Percentiles rank a stretch among this genome's conserved stretches.
These are phyloP conservation scores for Zaprionus davidi DNA, from an alignment of 1,140 invertebrate genomes.

Conservation along the genomic window DNA sequence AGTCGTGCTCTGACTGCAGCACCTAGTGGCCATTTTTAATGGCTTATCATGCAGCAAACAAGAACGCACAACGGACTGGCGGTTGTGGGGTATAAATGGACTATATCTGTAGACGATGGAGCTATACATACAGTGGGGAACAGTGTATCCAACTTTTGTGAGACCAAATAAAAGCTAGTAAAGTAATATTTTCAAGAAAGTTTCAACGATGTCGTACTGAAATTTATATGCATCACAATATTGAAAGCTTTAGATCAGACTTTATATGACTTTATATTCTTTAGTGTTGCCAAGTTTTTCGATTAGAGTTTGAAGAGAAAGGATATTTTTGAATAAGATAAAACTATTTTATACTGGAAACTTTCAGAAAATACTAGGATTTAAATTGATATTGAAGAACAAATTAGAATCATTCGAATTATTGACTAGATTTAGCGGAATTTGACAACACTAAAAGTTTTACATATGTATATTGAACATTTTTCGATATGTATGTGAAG, in stretches of 20 bases:
- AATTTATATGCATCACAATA: no score
- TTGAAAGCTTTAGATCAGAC: no score
- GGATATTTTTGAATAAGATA: neutral
- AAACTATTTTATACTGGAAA: no score
- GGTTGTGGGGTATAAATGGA: conserved; percentile 10
- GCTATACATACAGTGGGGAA: neutral
- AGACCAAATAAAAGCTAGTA: neutral
- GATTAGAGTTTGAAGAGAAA: neutral
- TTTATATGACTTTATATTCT: no score
- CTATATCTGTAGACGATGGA: conserved; percentile 7
- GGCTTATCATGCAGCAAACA: conserved; percentile 67
- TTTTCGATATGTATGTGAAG: neutral
- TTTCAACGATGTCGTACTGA: neutral
- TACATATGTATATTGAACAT: neutral
- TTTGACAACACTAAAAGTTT: neutral
- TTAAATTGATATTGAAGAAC: no score
- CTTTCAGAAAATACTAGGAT: no score
- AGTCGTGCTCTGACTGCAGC: conserved; percentile 36
- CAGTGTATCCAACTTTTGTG: neutral
- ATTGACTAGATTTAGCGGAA: neutral
- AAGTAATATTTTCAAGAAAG: neutral
- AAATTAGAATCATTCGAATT: neutral
- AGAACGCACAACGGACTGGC: conserved; percentile 31
- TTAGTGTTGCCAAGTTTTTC: neutral
- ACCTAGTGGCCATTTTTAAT: conserved; percentile 78